phyloP scores from a whole-genome alignment of 2,113 vertebrate genomes.

The Actenoides lindsayi region DNA sequence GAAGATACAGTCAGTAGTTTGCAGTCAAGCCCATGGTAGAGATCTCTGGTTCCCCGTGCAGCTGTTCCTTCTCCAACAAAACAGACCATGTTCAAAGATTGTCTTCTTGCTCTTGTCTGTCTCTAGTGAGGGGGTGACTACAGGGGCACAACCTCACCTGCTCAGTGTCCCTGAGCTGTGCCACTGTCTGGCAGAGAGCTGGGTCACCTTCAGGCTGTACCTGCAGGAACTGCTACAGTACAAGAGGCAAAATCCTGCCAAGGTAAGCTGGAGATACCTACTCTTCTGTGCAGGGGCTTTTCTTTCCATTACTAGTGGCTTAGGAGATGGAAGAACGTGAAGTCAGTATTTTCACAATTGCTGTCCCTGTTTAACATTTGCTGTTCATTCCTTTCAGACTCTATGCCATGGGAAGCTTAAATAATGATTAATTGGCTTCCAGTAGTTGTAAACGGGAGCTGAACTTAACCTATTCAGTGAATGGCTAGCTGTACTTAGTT shows the following conservation, averaged over 20 bases:
- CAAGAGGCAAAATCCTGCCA: constrained; percentile 93
- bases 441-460: background rate
- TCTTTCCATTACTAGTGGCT: background rate
- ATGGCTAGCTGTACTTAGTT: background rate
- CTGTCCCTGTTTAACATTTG: background rate
- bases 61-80: background rate
- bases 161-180: constrained; percentile 94
- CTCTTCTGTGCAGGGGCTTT: constrained; percentile 31
- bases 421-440: background rate
- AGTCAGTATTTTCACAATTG: background rate
- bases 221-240: constrained; percentile 94
- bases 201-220: constrained; percentile 91
- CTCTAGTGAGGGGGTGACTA: constrained; percentile 82
- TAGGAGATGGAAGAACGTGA: background rate
- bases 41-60: background rate
- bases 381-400: background rate
- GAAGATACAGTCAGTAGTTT: background rate
- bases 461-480: background rate
- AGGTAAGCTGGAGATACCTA: constrained; percentile 78
- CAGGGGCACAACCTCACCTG: constrained; percentile 84
- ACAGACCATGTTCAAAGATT: constrained; percentile 30
- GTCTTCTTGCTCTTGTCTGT: constrained; percentile 72
- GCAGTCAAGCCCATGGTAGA: background rate
- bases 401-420: background rate
- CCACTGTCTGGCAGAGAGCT: constrained; percentile 95